Conservation (phyloP, 2,888 invertebrate genomes). For the Allophyes oxyacanthae region DNA sequence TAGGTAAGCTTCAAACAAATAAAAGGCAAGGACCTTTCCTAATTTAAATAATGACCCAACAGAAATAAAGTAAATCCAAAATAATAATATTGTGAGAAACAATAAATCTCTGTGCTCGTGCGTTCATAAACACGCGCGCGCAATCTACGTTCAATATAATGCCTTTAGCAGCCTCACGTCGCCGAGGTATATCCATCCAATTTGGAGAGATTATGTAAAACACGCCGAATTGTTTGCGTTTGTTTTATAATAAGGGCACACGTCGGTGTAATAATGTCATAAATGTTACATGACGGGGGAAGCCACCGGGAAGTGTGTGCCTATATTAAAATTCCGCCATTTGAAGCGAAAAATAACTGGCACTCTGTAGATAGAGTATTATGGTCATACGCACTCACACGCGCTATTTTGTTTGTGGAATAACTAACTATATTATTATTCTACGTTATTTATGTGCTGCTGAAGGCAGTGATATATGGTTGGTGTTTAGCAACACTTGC, state of each 20-base stretch:
- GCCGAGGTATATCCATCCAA: constrained; percentile 68
- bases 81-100: constrained; percentile 43
- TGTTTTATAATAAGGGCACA: constrained; percentile 75
- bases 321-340: constrained; percentile 79
- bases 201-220: constrained; percentile 81
- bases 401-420: constrained; percentile 10
- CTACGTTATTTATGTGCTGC: constrained; percentile 27
- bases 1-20: constrained; percentile 1
- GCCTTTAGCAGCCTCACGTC: constrained; percentile 54
- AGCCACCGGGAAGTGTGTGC: constrained; percentile 68
- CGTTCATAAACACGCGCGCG: constrained; percentile 46
- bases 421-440: constrained; percentile 20
- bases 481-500: constrained; percentile 15
- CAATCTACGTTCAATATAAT: constrained; percentile 56
- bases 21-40: constrained; percentile 12
- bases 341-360: constrained; percentile 67
- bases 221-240: constrained; percentile 74
- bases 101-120: constrained; percentile 51
- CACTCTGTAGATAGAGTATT: constrained; percentile 66
- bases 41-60: constrained; percentile 38
- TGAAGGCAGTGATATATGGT: no score
- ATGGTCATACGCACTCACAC: constrained; percentile 37
- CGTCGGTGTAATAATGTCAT: constrained; percentile 76
- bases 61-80: constrained; percentile 21
- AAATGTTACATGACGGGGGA: constrained; percentile 74